Base-by-base conservation (phyloP, 2,888 invertebrate species). In the Oscheius sp. region DNA sequence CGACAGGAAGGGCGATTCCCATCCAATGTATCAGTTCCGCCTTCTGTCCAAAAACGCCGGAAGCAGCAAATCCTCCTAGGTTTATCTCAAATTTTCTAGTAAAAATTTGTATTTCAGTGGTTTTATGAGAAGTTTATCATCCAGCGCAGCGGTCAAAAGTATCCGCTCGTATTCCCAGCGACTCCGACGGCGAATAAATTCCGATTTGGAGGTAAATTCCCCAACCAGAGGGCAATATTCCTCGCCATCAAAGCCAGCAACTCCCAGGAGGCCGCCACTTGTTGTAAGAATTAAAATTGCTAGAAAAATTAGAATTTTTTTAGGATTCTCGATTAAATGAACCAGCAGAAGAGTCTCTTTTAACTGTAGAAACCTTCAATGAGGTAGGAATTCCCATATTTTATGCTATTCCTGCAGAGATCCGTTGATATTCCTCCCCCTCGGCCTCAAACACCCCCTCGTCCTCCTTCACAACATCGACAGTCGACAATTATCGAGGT, bases 121-220 rank as follows among this genome's bases (percentile, higher is more conserved):
- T 3, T 66, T 66, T 21, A 49, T 66, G 13, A 3, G 66, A 27
- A 66, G 52, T 29, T 18, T 66, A 12, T 66, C 66, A 7, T 66
- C 66, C 7, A 66, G 25, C 13, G 46, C 66, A 1, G 66, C 66
- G 25, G 21, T 66, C n/a, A 66, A 66, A 21, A 66, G 27, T 35
- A 66, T 66, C 27, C 66, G 66, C 27, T 66, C 66, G 1, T 66
- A 66, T 27, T 66, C 66, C 1, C 66, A 66, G 21, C 25, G 66
- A 29, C 52, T 66, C 13, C 49, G 66, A n/a, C 66, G 66, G 27
- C 46, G 49, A 18, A 29, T 66, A n/a, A 52, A 29, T 12, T 21
- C 66, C 29, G 66, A 66, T 29, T 49, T 66, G 25, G 43, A 16
- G 6, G 18, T 55, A 13, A 49, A 49, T 13, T 27, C 25, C 2